These are phyloP conservation scores for Coreius guichenoti DNA, from an alignment of 2,797 vertebrate species.

Conservation along the genomic window DNA sequence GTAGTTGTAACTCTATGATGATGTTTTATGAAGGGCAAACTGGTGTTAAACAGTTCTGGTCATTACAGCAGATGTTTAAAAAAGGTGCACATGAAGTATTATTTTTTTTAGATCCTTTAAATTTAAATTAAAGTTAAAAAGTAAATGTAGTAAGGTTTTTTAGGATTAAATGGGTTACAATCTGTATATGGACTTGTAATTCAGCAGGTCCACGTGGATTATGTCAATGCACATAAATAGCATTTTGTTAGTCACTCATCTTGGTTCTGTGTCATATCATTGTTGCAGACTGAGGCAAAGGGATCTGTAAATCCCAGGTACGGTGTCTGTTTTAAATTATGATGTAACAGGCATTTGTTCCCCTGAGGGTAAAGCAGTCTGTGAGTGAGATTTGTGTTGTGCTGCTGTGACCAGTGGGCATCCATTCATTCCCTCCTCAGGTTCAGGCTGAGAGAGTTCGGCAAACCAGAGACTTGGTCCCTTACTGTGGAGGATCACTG, in stretches of 20 bases:
- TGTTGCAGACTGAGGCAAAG: not conserved
- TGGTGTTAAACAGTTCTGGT: not conserved
- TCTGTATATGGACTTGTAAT: conserved; percentile 28
- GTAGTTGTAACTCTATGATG: not conserved
- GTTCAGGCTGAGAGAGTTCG: conserved; percentile 85
- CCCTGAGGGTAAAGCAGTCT: conserved; percentile 24
- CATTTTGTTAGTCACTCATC: conserved; percentile 14
- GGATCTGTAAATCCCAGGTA: conserved; percentile 29
- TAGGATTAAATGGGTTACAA: not conserved
- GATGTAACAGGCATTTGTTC: conserved; percentile 61
- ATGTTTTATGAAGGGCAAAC: not conserved
- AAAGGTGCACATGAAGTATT: not conserved
- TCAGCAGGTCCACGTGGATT: conserved; percentile 1
- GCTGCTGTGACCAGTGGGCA: not conserved
- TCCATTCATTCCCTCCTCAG: conserved; percentile 64
- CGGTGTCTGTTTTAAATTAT: conserved; percentile 32
- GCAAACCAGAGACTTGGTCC: conserved; percentile 77
- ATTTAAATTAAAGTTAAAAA: not conserved
- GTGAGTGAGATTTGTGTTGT: not conserved
- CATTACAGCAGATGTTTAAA: not conserved
- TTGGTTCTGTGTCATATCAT: not conserved
- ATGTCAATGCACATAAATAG: conserved; percentile 28
- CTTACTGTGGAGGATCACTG: conserved; percentile 84
- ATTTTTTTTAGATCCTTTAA: not conserved
- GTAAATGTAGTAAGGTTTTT: not conserved